Evolutionary conservation across 2,113 vertebrate genomes (phyloP).

Genomic region (Morone saxatilis): DNA sequence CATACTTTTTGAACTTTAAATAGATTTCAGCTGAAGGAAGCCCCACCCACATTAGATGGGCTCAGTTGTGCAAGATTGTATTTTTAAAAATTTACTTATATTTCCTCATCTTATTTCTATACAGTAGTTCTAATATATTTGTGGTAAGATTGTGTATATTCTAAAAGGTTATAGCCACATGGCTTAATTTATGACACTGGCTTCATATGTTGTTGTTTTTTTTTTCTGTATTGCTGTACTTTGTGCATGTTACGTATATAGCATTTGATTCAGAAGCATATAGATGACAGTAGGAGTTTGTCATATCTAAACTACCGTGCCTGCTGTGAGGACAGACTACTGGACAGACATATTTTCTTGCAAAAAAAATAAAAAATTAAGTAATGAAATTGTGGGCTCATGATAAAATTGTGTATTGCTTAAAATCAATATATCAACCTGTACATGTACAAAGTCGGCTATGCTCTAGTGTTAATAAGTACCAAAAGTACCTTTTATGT

Average conservation of each 20-base stretch:
- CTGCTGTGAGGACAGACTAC: conserved; percentile 71
- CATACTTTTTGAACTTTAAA: conserved; percentile 48
- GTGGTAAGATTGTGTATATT: conserved; percentile 80
- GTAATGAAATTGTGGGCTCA: conserved; percentile 48
- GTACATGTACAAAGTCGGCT: conserved; percentile 66
- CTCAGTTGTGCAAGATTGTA: conserved; percentile 81
- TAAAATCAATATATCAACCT: conserved; percentile 67
- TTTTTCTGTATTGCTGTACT: conserved; percentile 72
- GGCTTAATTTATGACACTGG: conserved; percentile 80
- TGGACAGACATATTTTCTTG: conserved; percentile 55
- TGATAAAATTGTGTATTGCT: conserved; percentile 61
- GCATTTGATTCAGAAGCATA: conserved; percentile 76
- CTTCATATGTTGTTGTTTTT: conserved; percentile 57
- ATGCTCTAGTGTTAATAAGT: conserved; percentile 31
- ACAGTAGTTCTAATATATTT: conserved; percentile 76
- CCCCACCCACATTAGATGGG: conserved; percentile 44
- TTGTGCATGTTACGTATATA: conserved; percentile 80
- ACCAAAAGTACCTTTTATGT: conserved; percentile 26
- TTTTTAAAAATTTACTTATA: conserved; percentile 70
- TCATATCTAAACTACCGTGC: conserved; percentile 64
- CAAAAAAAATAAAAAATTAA: conserved; percentile 25
- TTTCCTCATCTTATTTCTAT: conserved; percentile 61
- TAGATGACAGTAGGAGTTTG: conserved; percentile 55
- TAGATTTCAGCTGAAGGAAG: conserved; percentile 48
- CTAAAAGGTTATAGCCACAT: conserved; percentile 69